Percentiles rank a stretch among this genome's conserved stretches.
These are phyloP conservation scores for Parascotia fuliginaria DNA, from an alignment of 2,888 invertebrate genomes.

Conservation along the genomic window DNA sequence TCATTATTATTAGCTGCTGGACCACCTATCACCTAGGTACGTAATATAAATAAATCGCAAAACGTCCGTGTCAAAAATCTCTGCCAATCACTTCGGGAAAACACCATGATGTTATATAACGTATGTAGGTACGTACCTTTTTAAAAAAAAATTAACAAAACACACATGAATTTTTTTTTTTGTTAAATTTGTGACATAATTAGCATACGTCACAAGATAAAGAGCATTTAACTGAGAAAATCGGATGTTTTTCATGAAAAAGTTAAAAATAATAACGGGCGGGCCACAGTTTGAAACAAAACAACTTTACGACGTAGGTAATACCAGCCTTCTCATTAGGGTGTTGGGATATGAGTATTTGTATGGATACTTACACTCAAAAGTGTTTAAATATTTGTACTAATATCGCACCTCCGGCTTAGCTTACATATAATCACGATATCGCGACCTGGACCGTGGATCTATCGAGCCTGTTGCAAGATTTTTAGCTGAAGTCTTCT, in stretches of 20 bases:
- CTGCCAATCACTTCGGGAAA: too few relatives aligned
- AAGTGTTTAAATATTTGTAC: constrained; percentile 15
- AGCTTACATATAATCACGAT: too few relatives aligned
- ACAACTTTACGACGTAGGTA: constrained; percentile 49
- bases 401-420: too few relatives aligned
- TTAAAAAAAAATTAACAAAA: neutral
- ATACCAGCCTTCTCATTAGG: constrained; percentile 54
- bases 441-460: too few relatives aligned
- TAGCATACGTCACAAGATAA: constrained; percentile 25
- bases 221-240: constrained; percentile 19
- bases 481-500: too few relatives aligned
- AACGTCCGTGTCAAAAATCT: too few relatives aligned
- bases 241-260: constrained; percentile 25
- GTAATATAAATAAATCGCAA: too few relatives aligned
- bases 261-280: constrained; percentile 43
- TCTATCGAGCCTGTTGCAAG: too few relatives aligned
- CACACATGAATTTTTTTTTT: neutral
- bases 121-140: too few relatives aligned
- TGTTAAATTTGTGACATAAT: constrained; percentile 13
- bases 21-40: too few relatives aligned
- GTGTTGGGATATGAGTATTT: constrained; percentile 39
- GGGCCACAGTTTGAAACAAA: constrained; percentile 45
- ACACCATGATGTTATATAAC: too few relatives aligned
- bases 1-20: too few relatives aligned
- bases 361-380: constrained; percentile 18